phyloP scores from a whole-genome alignment of 2,888 invertebrate genomes.

The Merodon equestris region DNA sequence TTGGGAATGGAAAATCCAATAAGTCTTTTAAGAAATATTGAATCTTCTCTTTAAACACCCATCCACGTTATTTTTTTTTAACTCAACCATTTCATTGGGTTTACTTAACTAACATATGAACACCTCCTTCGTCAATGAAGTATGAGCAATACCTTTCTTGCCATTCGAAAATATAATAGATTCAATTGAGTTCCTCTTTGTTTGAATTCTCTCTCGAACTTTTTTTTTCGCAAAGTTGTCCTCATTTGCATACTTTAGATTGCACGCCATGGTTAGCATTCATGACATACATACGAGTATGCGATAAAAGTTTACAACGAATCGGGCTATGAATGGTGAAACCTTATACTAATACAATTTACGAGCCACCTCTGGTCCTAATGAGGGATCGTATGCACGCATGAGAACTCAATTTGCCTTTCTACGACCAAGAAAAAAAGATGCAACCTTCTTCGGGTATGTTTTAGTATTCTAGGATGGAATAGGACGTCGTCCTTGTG shows the following conservation, averaged over 20 bases:
- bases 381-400: conserved; percentile 9
- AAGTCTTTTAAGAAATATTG: too few species aligned
- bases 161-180: too few species aligned
- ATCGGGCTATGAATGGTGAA: background rate
- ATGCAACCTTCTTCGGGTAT: too few species aligned
- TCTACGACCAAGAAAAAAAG: too few species aligned
- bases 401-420: conserved; percentile 6
- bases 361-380: conserved; percentile 4
- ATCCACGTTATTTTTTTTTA: too few species aligned
- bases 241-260: conserved; percentile 13
- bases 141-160: too few species aligned
- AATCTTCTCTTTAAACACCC: too few species aligned
- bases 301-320: conserved; percentile 7
- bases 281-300: background rate
- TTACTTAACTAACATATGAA: too few species aligned
- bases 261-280: conserved; percentile 9
- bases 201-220: background rate
- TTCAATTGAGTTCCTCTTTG: too few species aligned
- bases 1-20: too few species aligned
- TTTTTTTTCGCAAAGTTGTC: background rate
- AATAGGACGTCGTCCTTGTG: background rate
- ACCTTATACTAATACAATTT: conserved; percentile 16
- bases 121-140: too few species aligned
- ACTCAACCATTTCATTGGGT: too few species aligned
- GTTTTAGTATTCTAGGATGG: background rate